Base-by-base conservation (phyloP, 2,113 vertebrate genomes). In the Corynorhinus townsendii region DNA sequence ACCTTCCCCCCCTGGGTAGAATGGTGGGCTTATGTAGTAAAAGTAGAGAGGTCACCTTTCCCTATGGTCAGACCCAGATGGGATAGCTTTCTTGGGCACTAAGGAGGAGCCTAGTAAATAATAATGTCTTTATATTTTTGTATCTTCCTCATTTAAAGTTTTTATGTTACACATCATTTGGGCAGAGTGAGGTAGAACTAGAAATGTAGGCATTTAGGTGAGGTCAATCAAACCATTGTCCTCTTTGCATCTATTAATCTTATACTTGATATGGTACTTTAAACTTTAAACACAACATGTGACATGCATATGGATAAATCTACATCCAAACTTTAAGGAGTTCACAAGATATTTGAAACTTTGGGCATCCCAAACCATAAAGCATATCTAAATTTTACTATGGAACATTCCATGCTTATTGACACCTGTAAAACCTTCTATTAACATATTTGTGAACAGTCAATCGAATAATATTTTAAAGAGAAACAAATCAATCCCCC, bases 351-450 rank as follows among this genome's bases (percentile, higher is more conserved):
- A 7, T 86, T 45, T 59, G 43, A 26, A 80, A 43, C 24, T n/a
- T n/a, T 33, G 26, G 0, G 11, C 6, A 86, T 56, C 16, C 5
- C 26, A 14, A 20, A 7, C 10, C 2, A 62, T n/a, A 88, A 43
- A 4, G 7, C 64, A 14, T n/a, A 24, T 16, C 30, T 62, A 62
- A 33, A 0, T 66, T 62, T 88, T 30, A 33, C 76, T 81, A 30
- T 1, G 30, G 12, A 30, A 35, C 0, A 11, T 12, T 38, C 35
- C 5, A n/a, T 43, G 6, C 10, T 33, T 54, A 54, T n/a, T 20
- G 49, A 69, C 3, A 30, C 45, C 4, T 86, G 7, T 88, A 66
- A 85, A 59, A 76, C 1, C 30, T 19, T 43, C 1, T 11, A 20
- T 64, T 40, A 79, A 54, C 14, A n/a, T 69, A 69, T 80, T 89